Evolutionary conservation across 2,888 invertebrate genomes (phyloP).

Genomic region (Hirtodrosophila cameraria): DNA sequence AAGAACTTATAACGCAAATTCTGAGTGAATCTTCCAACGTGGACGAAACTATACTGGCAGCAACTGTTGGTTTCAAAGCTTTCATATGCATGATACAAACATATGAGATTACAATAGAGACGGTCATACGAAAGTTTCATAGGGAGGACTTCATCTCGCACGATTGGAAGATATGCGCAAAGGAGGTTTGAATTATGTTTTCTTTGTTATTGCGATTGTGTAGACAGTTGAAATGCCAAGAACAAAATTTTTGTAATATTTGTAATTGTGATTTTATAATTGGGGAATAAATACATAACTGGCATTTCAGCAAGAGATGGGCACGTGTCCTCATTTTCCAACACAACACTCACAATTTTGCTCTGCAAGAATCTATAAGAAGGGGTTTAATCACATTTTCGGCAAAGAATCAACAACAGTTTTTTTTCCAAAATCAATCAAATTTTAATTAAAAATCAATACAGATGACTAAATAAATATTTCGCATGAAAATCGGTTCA

Average conservation of each 20-base stretch:
- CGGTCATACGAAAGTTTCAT: constrained; percentile 91
- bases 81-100: constrained; percentile 94
- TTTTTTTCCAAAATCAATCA: no score
- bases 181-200: constrained; percentile 83
- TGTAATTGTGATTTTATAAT: constrained; percentile 5
- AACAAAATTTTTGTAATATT: neutral
- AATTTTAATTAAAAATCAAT: no score
- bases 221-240: constrained; percentile 51
- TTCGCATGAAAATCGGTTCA: no score
- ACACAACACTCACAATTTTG: no score
- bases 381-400: no score
- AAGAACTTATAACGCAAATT: constrained; percentile 91
- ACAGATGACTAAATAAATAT: no score
- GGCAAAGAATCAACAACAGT: no score
- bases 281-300: constrained; percentile 1
- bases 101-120: constrained; percentile 92
- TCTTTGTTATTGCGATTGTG: constrained; percentile 37
- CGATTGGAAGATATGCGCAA: constrained; percentile 89
- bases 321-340: no score
- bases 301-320: no score
- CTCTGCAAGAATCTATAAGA: no score
- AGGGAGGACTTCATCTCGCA: constrained; percentile 93
- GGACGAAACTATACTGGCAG: constrained; percentile 90
- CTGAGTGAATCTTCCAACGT: constrained; percentile 91
- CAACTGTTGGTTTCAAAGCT: constrained; percentile 93